Evolutionary conservation across 2,888 invertebrate species (phyloP), one percentile per base, ranked within the genome.

Genomic region (Tachystola acroxantha): DNA sequence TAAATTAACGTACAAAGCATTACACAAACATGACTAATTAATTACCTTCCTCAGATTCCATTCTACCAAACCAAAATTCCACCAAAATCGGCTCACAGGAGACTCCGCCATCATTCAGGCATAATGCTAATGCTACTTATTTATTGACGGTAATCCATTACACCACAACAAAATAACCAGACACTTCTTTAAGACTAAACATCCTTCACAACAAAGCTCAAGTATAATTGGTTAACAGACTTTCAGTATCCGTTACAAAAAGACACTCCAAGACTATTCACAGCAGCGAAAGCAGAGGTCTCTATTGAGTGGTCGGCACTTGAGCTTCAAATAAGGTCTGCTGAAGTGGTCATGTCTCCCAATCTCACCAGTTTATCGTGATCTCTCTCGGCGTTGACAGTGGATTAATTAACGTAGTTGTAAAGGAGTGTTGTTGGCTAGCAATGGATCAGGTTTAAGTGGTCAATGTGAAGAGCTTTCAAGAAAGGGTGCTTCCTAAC

Each of bases 81-180:
- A 58, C 77, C 75, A 53, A 72, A 82, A 79, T 72, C 75, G 58
- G 67, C 65, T 75, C 62, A 70, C 67, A 68, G 60, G 61, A 66
- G 65, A 48, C 63, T 57, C 56, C 46, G 28, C 63, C 64, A 64
- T 66, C 63, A 61, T 60, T 67, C 68, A 68, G 53, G 57, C 60
- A 58, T 65, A 64, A 58, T 65, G 63, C 62, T 68, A 67, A 76
- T 71, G 63, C 69, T 68, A 64, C 68, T 78, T 76, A 79, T 81
- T 79, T 77, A 80, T 78, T 77, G 68, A 75, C 54, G 64, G 57
- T 77, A 75, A 79, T 80, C 76, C 65, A 69, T 78, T 68, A 70
- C 54, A 52, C 52, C 44, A 42, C 40, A 50, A 51, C 67, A 66
- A 57, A 14, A 10, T 11, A 36, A 25, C 12, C 30, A 56, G 54